A percentile compares a stretch with the other conserved stretches of the same genome.
phyloP scores from a whole-genome alignment of 2,888 invertebrate species.

The Eupithecia centaureata region DNA sequence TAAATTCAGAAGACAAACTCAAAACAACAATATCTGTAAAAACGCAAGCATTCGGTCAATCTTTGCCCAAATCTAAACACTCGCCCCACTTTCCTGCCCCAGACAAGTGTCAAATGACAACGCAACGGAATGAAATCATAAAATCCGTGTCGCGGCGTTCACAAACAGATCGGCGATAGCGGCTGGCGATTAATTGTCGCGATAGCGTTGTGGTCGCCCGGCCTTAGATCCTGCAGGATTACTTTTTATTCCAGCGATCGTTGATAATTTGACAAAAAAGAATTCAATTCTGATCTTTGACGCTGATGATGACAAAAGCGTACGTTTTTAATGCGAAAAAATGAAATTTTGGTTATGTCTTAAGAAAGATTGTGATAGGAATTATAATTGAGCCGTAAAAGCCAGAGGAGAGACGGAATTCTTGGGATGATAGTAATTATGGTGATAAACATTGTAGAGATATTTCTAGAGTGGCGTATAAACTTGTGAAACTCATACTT shows the following conservation, averaged over 20 bases:
- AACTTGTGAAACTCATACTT: background rate
- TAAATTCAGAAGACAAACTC: conserved; percentile 2
- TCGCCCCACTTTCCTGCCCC: conserved; percentile 36
- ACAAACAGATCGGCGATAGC: conserved; percentile 69
- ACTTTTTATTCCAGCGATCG: conserved; percentile 25
- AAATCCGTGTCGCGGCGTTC: conserved; percentile 51
- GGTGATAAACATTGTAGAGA: background rate
- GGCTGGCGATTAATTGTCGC: conserved; percentile 43
- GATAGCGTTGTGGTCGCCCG: conserved; percentile 39
- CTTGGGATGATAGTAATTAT: background rate
- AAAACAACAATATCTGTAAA: conserved; percentile 9
- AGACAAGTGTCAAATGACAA: conserved; percentile 63
- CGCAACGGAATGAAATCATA: conserved; percentile 68
- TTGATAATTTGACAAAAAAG: conserved; percentile 25
- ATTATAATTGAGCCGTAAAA: conserved; percentile 3
- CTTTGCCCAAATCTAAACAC: conserved; percentile 26
- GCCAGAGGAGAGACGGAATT: background rate
- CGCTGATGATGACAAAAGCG: conserved; percentile 3
- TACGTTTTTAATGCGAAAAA: conserved; percentile 1
- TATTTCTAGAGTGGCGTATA: background rate
- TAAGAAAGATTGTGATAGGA: background rate
- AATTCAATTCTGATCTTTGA: conserved; percentile 20
- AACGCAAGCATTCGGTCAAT: conserved; percentile 12
- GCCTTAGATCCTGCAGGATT: conserved; percentile 30
- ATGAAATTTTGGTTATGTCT: background rate